phyloP scores from a whole-genome alignment of 2,888 invertebrate species.

The Megaustenia siamemsis region DNA sequence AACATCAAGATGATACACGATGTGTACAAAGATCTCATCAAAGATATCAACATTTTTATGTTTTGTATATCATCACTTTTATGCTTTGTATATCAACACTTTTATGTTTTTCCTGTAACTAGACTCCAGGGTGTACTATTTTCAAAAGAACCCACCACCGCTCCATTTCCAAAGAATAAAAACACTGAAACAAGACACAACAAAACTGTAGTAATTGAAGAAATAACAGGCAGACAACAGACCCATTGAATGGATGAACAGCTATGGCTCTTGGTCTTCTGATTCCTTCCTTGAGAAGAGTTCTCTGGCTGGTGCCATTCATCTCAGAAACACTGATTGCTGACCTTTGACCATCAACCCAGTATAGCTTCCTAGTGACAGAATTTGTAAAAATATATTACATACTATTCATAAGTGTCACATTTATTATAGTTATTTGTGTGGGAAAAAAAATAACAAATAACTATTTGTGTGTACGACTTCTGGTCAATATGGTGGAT shows the following conservation, averaged over 20 bases:
- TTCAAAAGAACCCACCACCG: too few relatives aligned
- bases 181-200: neutral
- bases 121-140: too few relatives aligned
- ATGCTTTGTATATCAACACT: too few relatives aligned
- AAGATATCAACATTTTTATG: too few relatives aligned
- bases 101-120: too few relatives aligned
- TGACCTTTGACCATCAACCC: slow-evolving; percentile 73
- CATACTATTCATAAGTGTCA: neutral
- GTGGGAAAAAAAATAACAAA: too few relatives aligned
- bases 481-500: too few relatives aligned
- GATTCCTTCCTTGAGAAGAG: slow-evolving; percentile 64
- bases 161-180: neutral
- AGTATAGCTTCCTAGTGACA: slow-evolving; percentile 75
- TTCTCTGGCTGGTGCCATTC: slow-evolving; percentile 74
- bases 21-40: too few relatives aligned
- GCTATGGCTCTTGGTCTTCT: slow-evolving; percentile 96
- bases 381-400: neutral
- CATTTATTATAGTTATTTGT: too few relatives aligned
- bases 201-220: neutral
- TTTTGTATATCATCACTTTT: too few relatives aligned
- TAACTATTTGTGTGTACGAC: too few relatives aligned
- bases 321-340: slow-evolving; percentile 75
- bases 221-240: slow-evolving; percentile 4
- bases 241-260: slow-evolving; percentile 91
- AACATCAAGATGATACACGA: too few relatives aligned